Evolutionary conservation across 2,888 invertebrate genomes (phyloP).

Genomic region (Rugalucina vietnamica): DNA sequence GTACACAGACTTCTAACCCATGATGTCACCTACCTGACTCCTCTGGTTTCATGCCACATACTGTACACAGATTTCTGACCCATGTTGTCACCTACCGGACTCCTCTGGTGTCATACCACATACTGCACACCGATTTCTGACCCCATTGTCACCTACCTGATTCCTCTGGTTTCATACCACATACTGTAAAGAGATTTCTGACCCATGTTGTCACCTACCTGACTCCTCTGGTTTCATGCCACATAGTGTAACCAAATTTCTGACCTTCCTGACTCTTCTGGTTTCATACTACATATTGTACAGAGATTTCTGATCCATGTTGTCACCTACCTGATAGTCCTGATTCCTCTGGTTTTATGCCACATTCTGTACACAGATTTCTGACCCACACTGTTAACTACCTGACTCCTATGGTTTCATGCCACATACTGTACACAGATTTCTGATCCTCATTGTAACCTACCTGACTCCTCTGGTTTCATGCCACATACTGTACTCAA

Average conservation of each 20-base stretch:
- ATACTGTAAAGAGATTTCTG: background rate
- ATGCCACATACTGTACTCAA: background rate
- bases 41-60: slow-evolving; percentile 88
- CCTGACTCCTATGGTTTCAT: slow-evolving; percentile 78
- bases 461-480: background rate
- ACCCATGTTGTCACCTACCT: slow-evolving; percentile 46
- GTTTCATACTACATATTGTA: background rate
- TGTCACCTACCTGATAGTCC: too few species aligned
- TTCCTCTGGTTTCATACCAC: background rate
- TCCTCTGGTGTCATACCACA: slow-evolving; percentile 89
- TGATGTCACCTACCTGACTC: slow-evolving; percentile 86
- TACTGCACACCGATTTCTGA: slow-evolving; percentile 95
- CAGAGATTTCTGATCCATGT: background rate
- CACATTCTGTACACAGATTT: too few species aligned
- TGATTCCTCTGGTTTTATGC: too few species aligned
- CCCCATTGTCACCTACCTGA: slow-evolving; percentile 90
- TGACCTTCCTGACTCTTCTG: slow-evolving; percentile 86
- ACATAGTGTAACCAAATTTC: slow-evolving; percentile 95
- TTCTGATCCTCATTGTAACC: slow-evolving; percentile 94
- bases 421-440: slow-evolving; percentile 96
- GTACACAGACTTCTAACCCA: slow-evolving; percentile 98
- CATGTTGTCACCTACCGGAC: too few species aligned
- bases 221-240: slow-evolving; percentile 84
- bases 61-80: slow-evolving; percentile 97
- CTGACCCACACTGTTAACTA: too few species aligned